These are phyloP conservation scores for Plebejus melissa DNA, from an alignment of 2,888 invertebrate genomes.

Conservation along the genomic window DNA sequence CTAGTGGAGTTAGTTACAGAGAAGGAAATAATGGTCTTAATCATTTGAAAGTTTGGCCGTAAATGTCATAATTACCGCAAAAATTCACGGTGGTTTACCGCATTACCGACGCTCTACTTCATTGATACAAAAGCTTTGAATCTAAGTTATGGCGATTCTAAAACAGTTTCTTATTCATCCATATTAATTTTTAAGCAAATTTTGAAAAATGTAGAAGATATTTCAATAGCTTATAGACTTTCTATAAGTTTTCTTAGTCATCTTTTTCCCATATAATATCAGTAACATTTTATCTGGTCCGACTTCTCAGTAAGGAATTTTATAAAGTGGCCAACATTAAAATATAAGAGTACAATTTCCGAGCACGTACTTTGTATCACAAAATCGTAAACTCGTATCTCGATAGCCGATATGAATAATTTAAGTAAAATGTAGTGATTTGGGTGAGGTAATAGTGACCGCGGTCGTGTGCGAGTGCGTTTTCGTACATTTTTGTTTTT, in stretches of 20 bases:
- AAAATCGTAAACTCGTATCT: conserved; percentile 14
- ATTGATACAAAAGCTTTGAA: background rate
- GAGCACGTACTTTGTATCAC: conserved; percentile 17
- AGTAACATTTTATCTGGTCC: background rate
- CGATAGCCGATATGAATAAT: conserved; percentile 24
- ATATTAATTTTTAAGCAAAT: background rate
- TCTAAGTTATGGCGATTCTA: background rate
- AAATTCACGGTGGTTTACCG: background rate
- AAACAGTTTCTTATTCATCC: background rate
- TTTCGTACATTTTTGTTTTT: conserved; percentile 19
- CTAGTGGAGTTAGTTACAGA: too few species aligned
- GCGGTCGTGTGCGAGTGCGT: conserved; percentile 29
- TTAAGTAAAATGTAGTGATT: conserved; percentile 25
- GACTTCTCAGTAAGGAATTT: conserved; percentile 5
- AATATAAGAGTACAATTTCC: background rate
- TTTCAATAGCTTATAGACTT: too few species aligned
- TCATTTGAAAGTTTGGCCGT: too few species aligned
- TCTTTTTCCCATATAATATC: background rate
- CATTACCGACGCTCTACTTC: background rate
- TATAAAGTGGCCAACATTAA: conserved; percentile 21
- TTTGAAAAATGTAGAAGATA: too few species aligned
- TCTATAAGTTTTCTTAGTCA: background rate
- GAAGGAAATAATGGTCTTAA: too few species aligned
- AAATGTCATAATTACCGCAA: background rate
- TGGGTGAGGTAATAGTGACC: conserved; percentile 27